phyloP scores from a whole-genome alignment of 2,113 vertebrate genomes.

The Pomatostomus ruficeps region DNA sequence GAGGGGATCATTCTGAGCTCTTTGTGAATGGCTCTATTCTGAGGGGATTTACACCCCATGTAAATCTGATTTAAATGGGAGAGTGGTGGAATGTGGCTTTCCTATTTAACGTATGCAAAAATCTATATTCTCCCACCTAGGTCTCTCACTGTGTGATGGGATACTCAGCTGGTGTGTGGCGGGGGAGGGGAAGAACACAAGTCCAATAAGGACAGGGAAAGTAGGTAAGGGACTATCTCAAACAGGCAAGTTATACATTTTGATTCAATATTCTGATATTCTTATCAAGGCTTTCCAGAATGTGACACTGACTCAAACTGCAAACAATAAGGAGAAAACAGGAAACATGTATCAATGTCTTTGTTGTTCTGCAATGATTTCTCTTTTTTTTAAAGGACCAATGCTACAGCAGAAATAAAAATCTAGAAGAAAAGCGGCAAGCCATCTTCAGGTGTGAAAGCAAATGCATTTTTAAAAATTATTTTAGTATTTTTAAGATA shows the following conservation, averaged over 20 bases:
- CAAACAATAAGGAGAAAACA: conserved; percentile 65
- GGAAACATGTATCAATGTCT: conserved; percentile 59
- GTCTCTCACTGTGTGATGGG: conserved; percentile 33
- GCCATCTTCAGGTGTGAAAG: background rate
- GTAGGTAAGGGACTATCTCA: conserved; percentile 44
- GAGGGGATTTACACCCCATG: conserved; percentile 62
- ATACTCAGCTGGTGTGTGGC: background rate
- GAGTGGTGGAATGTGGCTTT: conserved; percentile 57
- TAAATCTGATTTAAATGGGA: conserved; percentile 67
- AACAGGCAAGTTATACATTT: conserved; percentile 49
- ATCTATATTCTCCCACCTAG: conserved; percentile 45
- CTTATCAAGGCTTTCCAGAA: conserved; percentile 70
- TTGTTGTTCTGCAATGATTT: conserved; percentile 23
- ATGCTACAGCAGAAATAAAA: conserved; percentile 24
- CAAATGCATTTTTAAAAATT: conserved; percentile 1
- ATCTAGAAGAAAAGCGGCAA: background rate
- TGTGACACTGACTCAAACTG: conserved; percentile 59
- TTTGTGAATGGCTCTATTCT: conserved; percentile 54
- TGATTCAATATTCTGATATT: conserved; percentile 69
- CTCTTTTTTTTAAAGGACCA: background rate
- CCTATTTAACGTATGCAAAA: conserved; percentile 63
- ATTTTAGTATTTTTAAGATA: conserved; percentile 39
- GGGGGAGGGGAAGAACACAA: conserved; percentile 15
- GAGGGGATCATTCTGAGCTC: conserved; percentile 37
- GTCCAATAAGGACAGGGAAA: conserved; percentile 24